Evolutionary conservation across 2,888 invertebrate genomes (phyloP), one percentile per base, ranked within the genome.

Genomic region (Agrotis puta): DNA sequence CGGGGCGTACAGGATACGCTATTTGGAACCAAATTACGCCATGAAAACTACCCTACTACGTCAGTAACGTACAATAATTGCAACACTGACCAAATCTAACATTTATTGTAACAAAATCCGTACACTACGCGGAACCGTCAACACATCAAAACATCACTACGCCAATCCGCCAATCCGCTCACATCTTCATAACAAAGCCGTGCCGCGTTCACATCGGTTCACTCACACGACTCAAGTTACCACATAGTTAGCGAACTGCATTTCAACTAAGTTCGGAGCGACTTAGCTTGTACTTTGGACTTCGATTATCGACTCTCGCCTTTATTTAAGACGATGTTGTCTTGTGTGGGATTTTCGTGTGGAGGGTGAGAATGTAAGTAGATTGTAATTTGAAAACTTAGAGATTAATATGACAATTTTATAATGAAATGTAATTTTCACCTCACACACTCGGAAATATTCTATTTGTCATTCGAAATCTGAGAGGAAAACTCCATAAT

Each of bases 181-280:
- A n/a, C 43, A 20, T 54, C 48, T 53, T 65, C 48, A 53, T 62
- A 62, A 70, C 54, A 57, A 71, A 62, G 48, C 39, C 70, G 64
- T 27, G 27, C 27, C 13, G 61, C 68, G 62, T 48, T 65, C 71
- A 48, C 59, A 57, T 57, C 47, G 58, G 76, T 62, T 54, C 66
- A 48, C 59, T 64, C 4, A 58, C 58, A 54, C 57, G 63, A 43
- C 33, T 67, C 61, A 20, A 64, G 74, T 74, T 77, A 69, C 77
- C 77, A 53, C 82, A 72, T 75, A 81, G 81, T 83, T 83, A 83
- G 79, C 48, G 70, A 83, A 83, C 79, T 83, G 75, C 80, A 77
- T 73, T 68, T 65, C 51, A 75, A 74, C 72, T 33, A 76, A 71
- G 71, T 70, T 75, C 56, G 58, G 27, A 68, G 61, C 51, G 57